Evolutionary conservation across 2,888 invertebrate species (phyloP).

Genomic region (Agrochola lychnidis): DNA sequence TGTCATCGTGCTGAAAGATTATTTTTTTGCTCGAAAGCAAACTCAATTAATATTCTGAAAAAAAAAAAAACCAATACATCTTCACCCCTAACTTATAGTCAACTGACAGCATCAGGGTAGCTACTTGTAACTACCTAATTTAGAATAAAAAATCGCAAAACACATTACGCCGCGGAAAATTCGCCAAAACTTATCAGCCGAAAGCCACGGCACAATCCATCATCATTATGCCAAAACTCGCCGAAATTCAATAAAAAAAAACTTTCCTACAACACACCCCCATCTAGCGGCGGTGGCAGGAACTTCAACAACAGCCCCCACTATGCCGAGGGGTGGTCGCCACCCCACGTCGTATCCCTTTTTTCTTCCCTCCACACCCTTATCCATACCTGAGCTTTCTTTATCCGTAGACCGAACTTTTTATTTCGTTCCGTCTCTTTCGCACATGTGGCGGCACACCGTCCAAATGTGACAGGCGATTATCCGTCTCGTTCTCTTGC

Average conservation of each 20-base stretch:
- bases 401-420: constrained; percentile 88
- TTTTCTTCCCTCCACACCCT: constrained; percentile 90
- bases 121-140: constrained; percentile 80
- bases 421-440: constrained; percentile 84
- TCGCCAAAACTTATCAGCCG: constrained; percentile 87
- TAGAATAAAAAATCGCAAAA: constrained; percentile 84
- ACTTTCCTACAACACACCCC: constrained; percentile 82
- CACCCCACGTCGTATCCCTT: constrained; percentile 89
- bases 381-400: constrained; percentile 90
- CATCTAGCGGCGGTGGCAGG: constrained; percentile 86
- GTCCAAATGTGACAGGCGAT: constrained; percentile 67
- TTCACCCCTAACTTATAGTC: constrained; percentile 47
- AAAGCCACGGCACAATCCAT: constrained; percentile 88
- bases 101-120: constrained; percentile 74
- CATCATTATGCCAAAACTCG: constrained; percentile 89
- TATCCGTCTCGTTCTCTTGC: constrained; percentile 76
- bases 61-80: constrained; percentile 44
- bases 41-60: constrained; percentile 34
- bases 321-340: constrained; percentile 78
- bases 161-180: constrained; percentile 84
- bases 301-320: constrained; percentile 79
- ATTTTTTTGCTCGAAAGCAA: not conserved
- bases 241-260: constrained; percentile 89
- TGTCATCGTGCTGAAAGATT: not conserved
- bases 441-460: constrained; percentile 60